Evolutionary conservation across 2,888 invertebrate genomes (phyloP), one percentile per base, ranked within the genome.

Genomic region (Cactoblastis cactorum): DNA sequence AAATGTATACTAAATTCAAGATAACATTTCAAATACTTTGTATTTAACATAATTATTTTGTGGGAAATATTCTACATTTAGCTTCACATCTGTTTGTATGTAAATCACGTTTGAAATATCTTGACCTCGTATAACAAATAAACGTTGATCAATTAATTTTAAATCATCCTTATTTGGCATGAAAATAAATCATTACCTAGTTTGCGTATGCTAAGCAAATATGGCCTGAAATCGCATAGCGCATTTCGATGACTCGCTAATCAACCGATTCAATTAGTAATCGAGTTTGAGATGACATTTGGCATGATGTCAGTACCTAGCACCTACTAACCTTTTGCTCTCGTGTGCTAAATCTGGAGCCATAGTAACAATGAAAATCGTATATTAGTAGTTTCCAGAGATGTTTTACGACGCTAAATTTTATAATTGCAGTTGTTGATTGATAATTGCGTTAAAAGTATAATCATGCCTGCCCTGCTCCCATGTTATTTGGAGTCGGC

Each of bases 301-400:
- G 64, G 61, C 63, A 64, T 61, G 45, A 47, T 56, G 48, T 58
- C 58, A 54, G 52, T 41, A 63, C 62, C 65, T 61, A 55, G 52
- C 45, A 63, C 62, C 65, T 61, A 55, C 56, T 67, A 62, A 65
- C 64, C 66, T 69, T 65, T 68, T 61, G 61, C 57, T 59, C 37
- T 35, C 17, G 4, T 48, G 24, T 37, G 15, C 59, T 65, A 62
- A 63, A 53, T 54, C 58, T 62, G 61, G 56, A 52, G 15, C 9
- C 14, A 37, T 37, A n/a, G n/a, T n/a, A n/a, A n/a, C n/a, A n/a
- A n/a, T 37, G 3, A 35, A 18, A 12, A 50, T 51, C 28, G 49
- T 49, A 51, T 33, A 32, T 39, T 49, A 51, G 18, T 46, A 18
- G 9, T 12, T 18, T 18, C 34, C n/a, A 34, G 18, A 34, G 17